Base-by-base conservation (phyloP, 2,113 vertebrate species). In the Upupa epops region DNA sequence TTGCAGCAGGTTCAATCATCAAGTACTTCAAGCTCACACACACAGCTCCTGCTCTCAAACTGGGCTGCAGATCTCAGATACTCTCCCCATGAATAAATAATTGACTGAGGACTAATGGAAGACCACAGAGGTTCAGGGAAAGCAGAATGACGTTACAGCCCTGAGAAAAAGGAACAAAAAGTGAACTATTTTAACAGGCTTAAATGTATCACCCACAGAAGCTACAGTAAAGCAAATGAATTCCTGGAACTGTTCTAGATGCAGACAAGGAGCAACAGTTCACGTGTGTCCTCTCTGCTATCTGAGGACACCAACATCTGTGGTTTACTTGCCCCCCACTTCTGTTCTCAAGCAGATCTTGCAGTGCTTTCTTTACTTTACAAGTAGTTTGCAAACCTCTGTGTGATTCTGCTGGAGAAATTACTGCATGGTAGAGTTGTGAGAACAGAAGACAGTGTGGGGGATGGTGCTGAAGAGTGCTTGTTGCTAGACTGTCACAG, bases 61-160 rank as follows among this genome's bases (percentile, higher is more conserved):
- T n/a, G 24, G 75, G 66, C 76, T 86, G 59, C 42, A 77, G 75
- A 65, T 93, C 70, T 86, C 92, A 94, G 83, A 79, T 61, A 51
- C 36, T 82, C 25, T 86, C n/a, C 46, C 48, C 37, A 51, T 28
- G 29, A 90, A 84, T 92, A 92, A 94, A 92, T 95, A 84, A 95
- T 79, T 85, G 40, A 90, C 58, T 59, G 46, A 93, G 74, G 37
- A 66, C 77, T 96, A 96, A 95, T 93, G 77, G 73, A 86, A 92
- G 40, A 58, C 59, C 63, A 68, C 0, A 65, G 54, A 86, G 45
- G 46, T 32, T 79, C 22, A 49, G 29, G 20, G 42, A 66, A 79
- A 89, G 59, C 42, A 83, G 21, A 68, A 51, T 8, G 11, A 69
- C 24, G 46, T 36, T 65, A 69, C 26, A 36, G 52, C 28, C 79